These are phyloP conservation scores for Podarcis raffonei DNA, from an alignment of 2,113 vertebrate genomes.

Conservation along the genomic window DNA sequence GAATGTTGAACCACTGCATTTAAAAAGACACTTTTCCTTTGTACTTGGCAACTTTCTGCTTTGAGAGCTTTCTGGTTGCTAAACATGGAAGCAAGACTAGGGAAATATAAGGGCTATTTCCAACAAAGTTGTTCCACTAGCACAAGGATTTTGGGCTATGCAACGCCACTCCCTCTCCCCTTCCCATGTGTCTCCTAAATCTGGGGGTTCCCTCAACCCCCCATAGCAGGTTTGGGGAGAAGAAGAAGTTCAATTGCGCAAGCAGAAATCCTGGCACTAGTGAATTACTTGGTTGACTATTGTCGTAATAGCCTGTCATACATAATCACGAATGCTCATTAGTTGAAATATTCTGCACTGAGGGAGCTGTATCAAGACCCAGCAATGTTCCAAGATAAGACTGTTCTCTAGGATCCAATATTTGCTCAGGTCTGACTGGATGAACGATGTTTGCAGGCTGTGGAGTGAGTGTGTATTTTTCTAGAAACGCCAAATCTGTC, in stretches of 20 bases:
- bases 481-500: conserved; percentile 90
- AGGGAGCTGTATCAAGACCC: conserved; percentile 84
- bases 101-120: conserved; percentile 52
- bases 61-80: conserved; percentile 39
- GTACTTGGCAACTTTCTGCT: conserved; percentile 58
- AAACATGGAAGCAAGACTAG: conserved; percentile 26
- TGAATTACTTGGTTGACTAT: too few species aligned
- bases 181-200: too few species aligned
- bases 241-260: too few species aligned
- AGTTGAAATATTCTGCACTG: conserved; percentile 83
- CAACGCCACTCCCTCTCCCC: too few species aligned
- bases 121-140: too few species aligned
- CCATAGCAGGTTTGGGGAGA: too few species aligned
- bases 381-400: conserved; percentile 92
- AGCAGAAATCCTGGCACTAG: too few species aligned
- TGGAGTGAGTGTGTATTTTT: conserved; percentile 94
- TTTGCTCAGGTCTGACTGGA: conserved; percentile 89
- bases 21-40: conserved; percentile 66
- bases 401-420: conserved; percentile 92
- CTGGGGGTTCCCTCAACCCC: too few species aligned
- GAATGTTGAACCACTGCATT: conserved; percentile 50
- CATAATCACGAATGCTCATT: conserved; percentile 75
- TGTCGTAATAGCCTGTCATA: conserved; percentile 15
- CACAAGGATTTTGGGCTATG: too few species aligned
- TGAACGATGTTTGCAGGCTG: conserved; percentile 91